Evolutionary conservation across 1,140 invertebrate genomes (phyloP).

Genomic region (Ceratosolen solmsi): DNA sequence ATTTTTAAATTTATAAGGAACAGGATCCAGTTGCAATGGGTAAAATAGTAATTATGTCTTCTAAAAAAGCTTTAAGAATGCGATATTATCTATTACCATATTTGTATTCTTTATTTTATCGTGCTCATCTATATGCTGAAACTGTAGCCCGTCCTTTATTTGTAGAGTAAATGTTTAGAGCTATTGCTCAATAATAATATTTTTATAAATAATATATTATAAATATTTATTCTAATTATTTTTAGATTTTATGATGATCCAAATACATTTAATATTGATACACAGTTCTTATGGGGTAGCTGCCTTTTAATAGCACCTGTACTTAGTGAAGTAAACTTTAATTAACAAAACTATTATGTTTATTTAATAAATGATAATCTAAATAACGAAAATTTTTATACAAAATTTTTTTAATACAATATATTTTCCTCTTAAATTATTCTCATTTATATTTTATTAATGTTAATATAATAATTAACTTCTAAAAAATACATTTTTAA

Average conservation of each 20-base stretch:
- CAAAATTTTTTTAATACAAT: neutral
- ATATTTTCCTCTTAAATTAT: neutral
- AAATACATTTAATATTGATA: slow-evolving; percentile 81
- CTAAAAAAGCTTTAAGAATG: slow-evolving; percentile 77
- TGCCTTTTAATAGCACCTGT: slow-evolving; percentile 85
- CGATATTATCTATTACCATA: slow-evolving; percentile 87
- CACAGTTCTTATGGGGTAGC: slow-evolving; percentile 87
- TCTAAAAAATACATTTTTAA: slow-evolving; percentile 9
- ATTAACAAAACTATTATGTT: slow-evolving; percentile 35
- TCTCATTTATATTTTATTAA: neutral
- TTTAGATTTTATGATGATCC: slow-evolving; percentile 80
- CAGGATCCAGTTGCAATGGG: slow-evolving; percentile 87
- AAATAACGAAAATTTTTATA: too few relatives aligned
- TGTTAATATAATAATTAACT: too few relatives aligned
- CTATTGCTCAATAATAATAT: slow-evolving; percentile 20
- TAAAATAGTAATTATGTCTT: slow-evolving; percentile 77
- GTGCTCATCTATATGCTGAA: slow-evolving; percentile 80
- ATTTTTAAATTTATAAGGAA: slow-evolving; percentile 72
- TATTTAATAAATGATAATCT: too few relatives aligned
- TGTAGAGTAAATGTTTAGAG: slow-evolving; percentile 79
- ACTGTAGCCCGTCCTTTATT: slow-evolving; percentile 87
- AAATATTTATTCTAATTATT: slow-evolving; percentile 47
- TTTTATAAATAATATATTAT: slow-evolving; percentile 44
- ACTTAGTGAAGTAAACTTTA: slow-evolving; percentile 77
- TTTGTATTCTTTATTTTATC: slow-evolving; percentile 86